Evolutionary conservation across 2,113 vertebrate species (phyloP).

Genomic region (Rafetus swinhoei): DNA sequence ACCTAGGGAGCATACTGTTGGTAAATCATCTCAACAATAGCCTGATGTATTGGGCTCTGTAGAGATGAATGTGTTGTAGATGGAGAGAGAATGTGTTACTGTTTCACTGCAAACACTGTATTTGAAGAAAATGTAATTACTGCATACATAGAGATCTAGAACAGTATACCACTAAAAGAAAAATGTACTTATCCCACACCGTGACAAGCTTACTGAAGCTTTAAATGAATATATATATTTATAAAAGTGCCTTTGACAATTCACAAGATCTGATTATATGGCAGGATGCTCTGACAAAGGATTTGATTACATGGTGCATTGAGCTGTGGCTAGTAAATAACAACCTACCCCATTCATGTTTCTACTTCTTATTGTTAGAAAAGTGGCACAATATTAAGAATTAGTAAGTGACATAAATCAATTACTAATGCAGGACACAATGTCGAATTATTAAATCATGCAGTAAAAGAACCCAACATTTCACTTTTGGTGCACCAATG

Average conservation of each 20-base stretch:
- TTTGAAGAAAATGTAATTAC: slow-evolving; percentile 65
- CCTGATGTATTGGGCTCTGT: neutral
- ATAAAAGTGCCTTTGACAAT: slow-evolving; percentile 77
- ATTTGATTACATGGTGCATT: slow-evolving; percentile 79
- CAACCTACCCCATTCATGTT: slow-evolving; percentile 59
- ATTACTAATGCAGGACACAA: slow-evolving; percentile 48
- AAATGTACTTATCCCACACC: slow-evolving; percentile 44
- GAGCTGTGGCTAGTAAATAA: slow-evolving; percentile 77
- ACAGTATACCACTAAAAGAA: slow-evolving; percentile 46
- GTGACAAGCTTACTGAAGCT: slow-evolving; percentile 64
- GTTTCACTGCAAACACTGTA: slow-evolving; percentile 42
- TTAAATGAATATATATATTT: slow-evolving; percentile 77
- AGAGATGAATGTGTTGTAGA: neutral
- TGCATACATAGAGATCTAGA: slow-evolving; percentile 46
- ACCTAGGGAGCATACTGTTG: slow-evolving; percentile 15
- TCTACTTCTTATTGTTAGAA: slow-evolving; percentile 64
- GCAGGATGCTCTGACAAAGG: slow-evolving; percentile 75
- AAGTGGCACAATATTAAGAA: slow-evolving; percentile 65
- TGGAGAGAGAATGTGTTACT: slow-evolving; percentile 25
- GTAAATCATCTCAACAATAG: slow-evolving; percentile 40
- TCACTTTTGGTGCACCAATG: neutral
- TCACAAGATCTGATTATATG: slow-evolving; percentile 77
- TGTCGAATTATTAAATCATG: neutral
- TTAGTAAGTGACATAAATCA: slow-evolving; percentile 64
- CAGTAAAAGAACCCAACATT: neutral